Conservation (phyloP, 2,113 vertebrate genomes). For the Bettongia penicillata region DNA sequence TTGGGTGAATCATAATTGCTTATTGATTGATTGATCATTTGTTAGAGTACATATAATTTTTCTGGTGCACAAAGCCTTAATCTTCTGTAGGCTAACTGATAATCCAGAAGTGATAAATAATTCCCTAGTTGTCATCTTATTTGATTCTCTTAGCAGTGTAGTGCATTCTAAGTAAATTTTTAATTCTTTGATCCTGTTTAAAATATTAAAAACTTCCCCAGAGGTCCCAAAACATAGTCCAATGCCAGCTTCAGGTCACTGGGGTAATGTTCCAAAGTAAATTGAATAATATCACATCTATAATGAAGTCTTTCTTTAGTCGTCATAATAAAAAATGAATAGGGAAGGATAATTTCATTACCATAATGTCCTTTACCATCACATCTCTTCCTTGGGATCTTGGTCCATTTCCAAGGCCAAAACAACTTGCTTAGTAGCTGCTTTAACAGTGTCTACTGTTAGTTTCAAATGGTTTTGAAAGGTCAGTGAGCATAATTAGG, state of each 20-base stretch:
- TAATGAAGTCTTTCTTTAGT: not conserved
- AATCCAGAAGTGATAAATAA: not conserved
- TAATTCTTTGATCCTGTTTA: not conserved
- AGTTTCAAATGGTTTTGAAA: not conserved
- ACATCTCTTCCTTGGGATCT: not conserved
- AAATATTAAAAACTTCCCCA: not conserved
- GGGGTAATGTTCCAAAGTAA: not conserved
- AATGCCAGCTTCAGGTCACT: not conserved
- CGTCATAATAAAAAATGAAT: not conserved
- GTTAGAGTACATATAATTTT: not conserved
- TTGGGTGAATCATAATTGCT: not conserved
- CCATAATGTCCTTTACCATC: not conserved
- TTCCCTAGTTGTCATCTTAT: not conserved
- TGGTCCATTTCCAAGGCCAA: not conserved
- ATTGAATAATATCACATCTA: not conserved
- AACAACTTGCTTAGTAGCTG: not conserved
- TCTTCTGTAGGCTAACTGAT: not conserved
- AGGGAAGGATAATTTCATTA: not conserved
- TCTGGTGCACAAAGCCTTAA: not conserved
- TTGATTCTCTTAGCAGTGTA: not conserved
- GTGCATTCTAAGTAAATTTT: not conserved
- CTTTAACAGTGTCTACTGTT: not conserved
- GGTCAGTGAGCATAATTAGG: not conserved
- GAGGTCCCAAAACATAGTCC: not conserved
- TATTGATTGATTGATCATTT: not conserved